Conservation (phyloP, 2,113 vertebrate genomes). For the Dinomys branickii region DNA sequence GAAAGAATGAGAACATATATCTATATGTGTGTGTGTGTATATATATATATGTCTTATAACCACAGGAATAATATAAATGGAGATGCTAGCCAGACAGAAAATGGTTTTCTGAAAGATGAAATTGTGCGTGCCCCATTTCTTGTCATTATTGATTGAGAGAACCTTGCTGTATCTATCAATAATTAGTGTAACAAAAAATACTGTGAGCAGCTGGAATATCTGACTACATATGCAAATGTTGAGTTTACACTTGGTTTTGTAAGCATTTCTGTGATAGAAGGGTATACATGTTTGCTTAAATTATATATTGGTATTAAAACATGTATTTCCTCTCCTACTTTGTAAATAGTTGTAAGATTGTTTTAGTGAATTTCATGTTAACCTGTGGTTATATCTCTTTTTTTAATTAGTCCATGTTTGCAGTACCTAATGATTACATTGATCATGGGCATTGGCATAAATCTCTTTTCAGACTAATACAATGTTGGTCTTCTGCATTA, state of each 20-base stretch:
- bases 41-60: neutral
- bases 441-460: neutral
- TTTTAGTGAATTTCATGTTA: constrained; percentile 40
- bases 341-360: constrained; percentile 29
- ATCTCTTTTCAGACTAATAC: neutral
- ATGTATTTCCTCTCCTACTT: neutral
- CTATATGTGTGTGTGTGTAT: too few relatives aligned
- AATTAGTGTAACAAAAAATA: constrained; percentile 54
- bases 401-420: neutral
- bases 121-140: constrained; percentile 43
- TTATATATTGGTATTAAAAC: constrained; percentile 30
- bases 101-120: constrained; percentile 48
- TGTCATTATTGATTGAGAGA: constrained; percentile 51
- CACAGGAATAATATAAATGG: constrained; percentile 44
- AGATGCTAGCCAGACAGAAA: constrained; percentile 46
- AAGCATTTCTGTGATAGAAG: constrained; percentile 24
- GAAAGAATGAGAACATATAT: constrained; percentile 19
- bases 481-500: neutral
- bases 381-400: neutral
- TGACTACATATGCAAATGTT: neutral
- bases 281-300: constrained; percentile 19
- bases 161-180: constrained; percentile 52
- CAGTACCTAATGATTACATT: neutral
- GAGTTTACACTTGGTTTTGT: constrained; percentile 46
- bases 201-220: constrained; percentile 19